Evolutionary conservation across 2,888 invertebrate genomes (phyloP).

Genomic region (Lacanobia wlatinum): DNA sequence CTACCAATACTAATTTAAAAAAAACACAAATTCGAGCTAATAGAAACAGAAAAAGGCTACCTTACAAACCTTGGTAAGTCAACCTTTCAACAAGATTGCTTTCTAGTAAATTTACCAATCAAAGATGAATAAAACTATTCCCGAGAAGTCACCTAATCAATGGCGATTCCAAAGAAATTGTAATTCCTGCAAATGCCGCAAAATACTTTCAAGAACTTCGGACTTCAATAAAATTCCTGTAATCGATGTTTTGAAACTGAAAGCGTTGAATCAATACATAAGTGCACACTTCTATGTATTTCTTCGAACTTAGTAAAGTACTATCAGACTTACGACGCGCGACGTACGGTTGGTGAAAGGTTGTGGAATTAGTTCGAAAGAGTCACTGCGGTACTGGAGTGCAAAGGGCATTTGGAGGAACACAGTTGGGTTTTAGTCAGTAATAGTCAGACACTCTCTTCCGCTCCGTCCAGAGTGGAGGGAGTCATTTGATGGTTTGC

Average conservation of each 20-base stretch:
- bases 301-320: background rate
- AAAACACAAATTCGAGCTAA: too few species aligned
- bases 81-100: background rate
- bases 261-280: conserved; percentile 3
- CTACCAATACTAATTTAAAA: too few species aligned
- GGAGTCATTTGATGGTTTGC: too few species aligned
- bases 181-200: conserved; percentile 4
- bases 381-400: too few species aligned
- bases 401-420: too few species aligned
- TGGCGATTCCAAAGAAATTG: background rate
- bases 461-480: too few species aligned
- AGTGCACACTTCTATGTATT: conserved; percentile 4
- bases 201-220: conserved; percentile 22
- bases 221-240: conserved; percentile 17
- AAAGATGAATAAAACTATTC: conserved; percentile 18
- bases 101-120: conserved; percentile 23
- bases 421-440: too few species aligned
- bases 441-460: too few species aligned
- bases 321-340: background rate
- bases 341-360: too few species aligned
- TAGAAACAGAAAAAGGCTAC: too few species aligned
- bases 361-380: too few species aligned
- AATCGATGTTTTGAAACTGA: background rate
- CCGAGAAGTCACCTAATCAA: conserved; percentile 7
- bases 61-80: too few species aligned